Base-by-base conservation (phyloP, 2,888 invertebrate species). In the Diploptera punctata region DNA sequence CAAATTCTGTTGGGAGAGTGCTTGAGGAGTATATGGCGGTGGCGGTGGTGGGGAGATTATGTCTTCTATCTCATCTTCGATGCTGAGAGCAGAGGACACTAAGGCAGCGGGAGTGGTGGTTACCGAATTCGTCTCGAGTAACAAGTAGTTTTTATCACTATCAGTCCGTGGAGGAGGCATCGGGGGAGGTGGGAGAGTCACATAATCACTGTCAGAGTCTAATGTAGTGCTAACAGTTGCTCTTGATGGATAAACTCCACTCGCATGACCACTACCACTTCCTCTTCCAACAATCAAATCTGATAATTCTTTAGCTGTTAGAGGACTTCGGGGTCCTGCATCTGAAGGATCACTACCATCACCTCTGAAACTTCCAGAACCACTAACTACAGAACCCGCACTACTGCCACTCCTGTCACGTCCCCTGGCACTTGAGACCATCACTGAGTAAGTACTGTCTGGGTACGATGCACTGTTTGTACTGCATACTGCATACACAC, bases 291-390 rank as follows among this genome's bases (percentile, higher is more conserved):
- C 94, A 71, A 94, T 94, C 73, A 94, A 82, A 79, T 94, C 93
- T 24, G 93, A 93, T 31, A 94, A 83, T 81, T 94, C 94, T 80
- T 93, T 93, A 5, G 94, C 94, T 38, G 93, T 93, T 9, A 94
- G 85, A 71, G 93, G 84, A 21, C 78, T 78, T 24, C 91, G 89
- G 76, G 91, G 92, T 77, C 90, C 90, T 75, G 88, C 90, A 80
- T 93, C 93, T 1, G 94, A 92, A 2, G 94, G 94, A 82, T 94
- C 94, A 80, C 94, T 94, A n/a, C 94, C 94, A 79, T 94, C 94
- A 2, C 94, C 94, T 62, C 93, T 90, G 81, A 94, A 94, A 67
- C 94, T 94, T 24, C 88, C 89, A 33, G 88, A 86, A n/a, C 90
- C 90, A 81, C 94, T 94, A 0, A 92, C 88, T 77, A 92, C 91